phyloP scores from a whole-genome alignment of 1,140 invertebrate genomes.

The Hestina assimilis region DNA sequence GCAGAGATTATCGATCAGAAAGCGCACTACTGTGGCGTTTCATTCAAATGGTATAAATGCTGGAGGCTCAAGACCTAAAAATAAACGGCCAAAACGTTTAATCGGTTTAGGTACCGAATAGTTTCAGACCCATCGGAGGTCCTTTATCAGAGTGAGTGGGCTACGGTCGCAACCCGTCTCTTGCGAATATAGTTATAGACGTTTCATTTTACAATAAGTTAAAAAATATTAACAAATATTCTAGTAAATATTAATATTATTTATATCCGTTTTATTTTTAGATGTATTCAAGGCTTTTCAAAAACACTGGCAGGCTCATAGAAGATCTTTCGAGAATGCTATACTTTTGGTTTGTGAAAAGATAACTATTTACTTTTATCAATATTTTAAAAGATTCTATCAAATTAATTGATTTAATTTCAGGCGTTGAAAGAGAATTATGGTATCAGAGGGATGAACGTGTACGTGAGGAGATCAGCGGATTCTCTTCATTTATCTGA shows the following conservation, averaged over 20 bases:
- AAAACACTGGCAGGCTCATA: constrained; percentile 39
- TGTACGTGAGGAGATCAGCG: constrained; percentile 37
- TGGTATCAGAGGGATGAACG: constrained; percentile 45
- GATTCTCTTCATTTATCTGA: constrained; percentile 30
- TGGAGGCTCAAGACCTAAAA: no score
- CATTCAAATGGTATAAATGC: no score
- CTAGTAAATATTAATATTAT: not conserved
- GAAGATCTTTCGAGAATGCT: constrained; percentile 42
- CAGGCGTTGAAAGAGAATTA: constrained; percentile 49
- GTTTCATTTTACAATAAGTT: not conserved
- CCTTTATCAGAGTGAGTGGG: no score
- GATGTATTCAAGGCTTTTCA: constrained; percentile 34
- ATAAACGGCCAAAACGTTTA: no score
- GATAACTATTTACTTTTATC: not conserved
- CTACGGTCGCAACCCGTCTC: no score
- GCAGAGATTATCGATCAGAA: no score
- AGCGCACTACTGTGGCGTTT: no score
- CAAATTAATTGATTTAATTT: constrained; percentile 12
- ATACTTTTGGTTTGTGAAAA: constrained; percentile 37
- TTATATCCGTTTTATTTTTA: constrained; percentile 20
- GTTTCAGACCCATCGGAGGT: no score
- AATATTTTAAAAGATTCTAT: not conserved
- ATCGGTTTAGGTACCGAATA: no score
- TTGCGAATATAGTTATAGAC: no score
- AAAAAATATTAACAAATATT: not conserved